Evolutionary conservation across 2,888 invertebrate species (phyloP), one percentile per base, ranked within the genome.

Genomic region (Hyles lineata): DNA sequence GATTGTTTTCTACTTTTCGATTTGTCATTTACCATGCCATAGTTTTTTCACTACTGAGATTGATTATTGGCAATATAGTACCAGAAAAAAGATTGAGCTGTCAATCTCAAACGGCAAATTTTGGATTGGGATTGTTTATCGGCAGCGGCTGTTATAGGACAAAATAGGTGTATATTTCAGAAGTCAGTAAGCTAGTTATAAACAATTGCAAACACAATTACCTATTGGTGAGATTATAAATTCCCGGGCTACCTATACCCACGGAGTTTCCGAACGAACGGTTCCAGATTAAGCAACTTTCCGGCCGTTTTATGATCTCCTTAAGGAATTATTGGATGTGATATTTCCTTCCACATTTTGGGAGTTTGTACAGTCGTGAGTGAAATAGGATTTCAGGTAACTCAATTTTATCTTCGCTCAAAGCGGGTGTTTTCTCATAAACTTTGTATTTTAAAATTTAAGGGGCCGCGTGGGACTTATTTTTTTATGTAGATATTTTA

Each of bases 231-330:
- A 63, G 21, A 21, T 63, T 43, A 63, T 43, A 63, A 43, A 23
- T 61, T 59, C 19, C 15, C 17, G 2, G 11, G n/a, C 62, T 21
- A 63, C 23, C 43, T 63, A 67, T 23, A 50, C 43, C 55, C 55
- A n/a, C 55, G 35, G 43, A 50, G 17, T 67, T 67, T 67, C 67
- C 67, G 23, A 50, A 67, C 67, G 67, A 67, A 67, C 23, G 43
- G 23, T 50, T 67, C 23, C 23, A 23, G 50, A 67, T 67, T 50
- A 23, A 43, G 50, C 67, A 67, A 67, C 67, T 67, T 43, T 67
- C 43, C 23, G 50, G 43, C 50, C 50, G 23, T 67, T 67, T 50
- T 50, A 23, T 67, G 43, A 67, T 23, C 43, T 67, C 50, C 67
- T 35, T 35, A 43, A 67, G 43, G 43, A 43, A 43, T 43, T 67